Evolutionary conservation across 1,140 invertebrate genomes (phyloP), one percentile per base, ranked within the genome.

Genomic region (Ephestia elutella): DNA sequence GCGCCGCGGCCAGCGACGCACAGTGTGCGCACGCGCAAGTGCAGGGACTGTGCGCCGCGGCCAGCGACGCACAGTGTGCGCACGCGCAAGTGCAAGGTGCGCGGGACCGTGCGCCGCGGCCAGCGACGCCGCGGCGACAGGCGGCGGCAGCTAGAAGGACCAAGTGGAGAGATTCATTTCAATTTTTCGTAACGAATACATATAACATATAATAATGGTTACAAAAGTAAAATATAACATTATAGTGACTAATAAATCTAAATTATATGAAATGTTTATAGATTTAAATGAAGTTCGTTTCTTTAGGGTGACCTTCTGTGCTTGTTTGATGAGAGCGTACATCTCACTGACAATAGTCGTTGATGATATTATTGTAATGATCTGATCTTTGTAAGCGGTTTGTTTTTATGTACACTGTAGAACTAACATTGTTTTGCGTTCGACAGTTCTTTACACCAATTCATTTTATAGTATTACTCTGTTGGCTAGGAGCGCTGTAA

Each of bases 201-300:
- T 86, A 84, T 86, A 84, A 86, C 82, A 86, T 86, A 86, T 86
- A 76, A 83, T 86, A 86, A 86, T 84, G 83, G 83, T 85, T 86
- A 85, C 79, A 82, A 78, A 84, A 86, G 80, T 86, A 86, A 87
- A 86, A 82, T 87, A 87, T 87, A 84, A 87, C 84, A 87, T 87
- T 86, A 87, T 87, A 87, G 85, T 77, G 74, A 82, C 72, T 84
- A 86, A 83, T 87, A 84, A 87, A 87, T 84, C 78, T 87, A 87
- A 87, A 87, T 87, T 87, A 86, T 87, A 87, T 87, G 80, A 86
- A 86, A 86, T 87, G 82, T 87, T 87, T 87, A 87, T 87, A 87
- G 82, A 87, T 85, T 85, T 85, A 86, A 86, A 86, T 78, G 73
- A 85, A 57, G 77, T 87, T 83, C 76, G 80, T 86, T 87, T 87